Percentiles rank a stretch among this genome's conserved stretches.
Evolutionary conservation across 1,140 invertebrate species (phyloP).

Genomic region (Drosophila eugracilis): DNA sequence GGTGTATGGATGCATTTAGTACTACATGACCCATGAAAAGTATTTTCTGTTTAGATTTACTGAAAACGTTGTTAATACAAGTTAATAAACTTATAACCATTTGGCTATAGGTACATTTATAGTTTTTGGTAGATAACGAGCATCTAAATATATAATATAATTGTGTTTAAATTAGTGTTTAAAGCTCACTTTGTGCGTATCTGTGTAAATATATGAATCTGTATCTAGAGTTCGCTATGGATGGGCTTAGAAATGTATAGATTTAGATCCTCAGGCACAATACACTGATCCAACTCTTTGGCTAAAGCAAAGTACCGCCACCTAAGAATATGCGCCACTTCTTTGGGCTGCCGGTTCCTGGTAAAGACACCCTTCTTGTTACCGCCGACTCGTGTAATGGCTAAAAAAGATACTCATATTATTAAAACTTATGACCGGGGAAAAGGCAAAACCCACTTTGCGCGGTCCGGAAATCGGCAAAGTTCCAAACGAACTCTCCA

Average conservation of each 20-base stretch:
- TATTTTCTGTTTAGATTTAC: too few species aligned
- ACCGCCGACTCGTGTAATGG: constrained; percentile 90
- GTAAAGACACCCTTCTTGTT: constrained; percentile 97
- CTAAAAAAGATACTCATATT: constrained; percentile 23
- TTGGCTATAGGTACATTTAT: too few species aligned
- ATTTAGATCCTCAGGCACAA: constrained; percentile 51
- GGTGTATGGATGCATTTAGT: constrained; percentile 7
- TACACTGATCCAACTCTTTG: constrained; percentile 86
- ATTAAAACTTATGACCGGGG: not conserved
- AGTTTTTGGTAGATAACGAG: too few species aligned
- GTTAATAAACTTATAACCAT: too few species aligned
- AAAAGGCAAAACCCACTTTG: constrained; percentile 88
- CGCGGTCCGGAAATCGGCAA: constrained; percentile 93
- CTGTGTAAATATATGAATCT: not conserved
- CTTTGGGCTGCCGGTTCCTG: constrained; percentile 93
- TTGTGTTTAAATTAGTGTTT: too few species aligned
- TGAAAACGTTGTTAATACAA: too few species aligned
- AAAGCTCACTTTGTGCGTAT: not conserved
- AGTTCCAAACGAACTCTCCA: constrained; percentile 99
- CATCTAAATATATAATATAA: too few species aligned
- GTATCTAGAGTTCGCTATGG: constrained; percentile 20
- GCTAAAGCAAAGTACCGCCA: constrained; percentile 90
- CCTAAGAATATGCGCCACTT: constrained; percentile 91
- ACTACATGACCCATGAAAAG: not conserved
- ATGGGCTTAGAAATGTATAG: constrained; percentile 34